Conservation (phyloP, 64 coral and sea anemone genomes). For the Astreopora myriophthalma region DNA sequence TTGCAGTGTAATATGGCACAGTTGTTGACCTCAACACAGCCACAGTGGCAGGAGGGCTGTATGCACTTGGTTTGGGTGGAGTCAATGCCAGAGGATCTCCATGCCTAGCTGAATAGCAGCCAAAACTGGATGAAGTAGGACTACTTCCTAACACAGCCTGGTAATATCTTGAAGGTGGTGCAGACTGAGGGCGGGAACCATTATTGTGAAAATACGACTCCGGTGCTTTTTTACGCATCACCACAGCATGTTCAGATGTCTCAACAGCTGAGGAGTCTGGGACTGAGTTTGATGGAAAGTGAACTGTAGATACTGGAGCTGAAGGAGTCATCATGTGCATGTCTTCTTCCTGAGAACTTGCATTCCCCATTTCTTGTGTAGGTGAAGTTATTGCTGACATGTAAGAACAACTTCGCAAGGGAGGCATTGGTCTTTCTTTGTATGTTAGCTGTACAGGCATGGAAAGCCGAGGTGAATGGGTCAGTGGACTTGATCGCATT, state of each 20-base stretch:
- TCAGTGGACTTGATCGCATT: neutral
- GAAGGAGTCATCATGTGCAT: neutral
- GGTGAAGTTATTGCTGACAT: slow-evolving; percentile 83
- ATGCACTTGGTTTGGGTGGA: neutral
- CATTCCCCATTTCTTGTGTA: neutral
- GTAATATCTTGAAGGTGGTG: slow-evolving; percentile 71
- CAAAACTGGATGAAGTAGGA: neutral
- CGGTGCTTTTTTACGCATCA: slow-evolving; percentile 19
- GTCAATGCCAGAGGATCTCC: slow-evolving; percentile 58
- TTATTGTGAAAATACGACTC: neutral
- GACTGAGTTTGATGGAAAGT: slow-evolving; percentile 57
- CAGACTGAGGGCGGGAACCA: slow-evolving; percentile 78
- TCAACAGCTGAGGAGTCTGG: slow-evolving; percentile 46
- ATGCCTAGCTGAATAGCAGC: slow-evolving; percentile 69
- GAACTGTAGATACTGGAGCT: neutral
- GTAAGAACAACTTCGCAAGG: slow-evolving; percentile 76
- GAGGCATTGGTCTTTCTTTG: slow-evolving; percentile 72
- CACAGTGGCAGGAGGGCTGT: slow-evolving; percentile 61
- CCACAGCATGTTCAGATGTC: neutral
- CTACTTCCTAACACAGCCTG: slow-evolving; percentile 1
- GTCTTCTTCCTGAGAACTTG: slow-evolving; percentile 45
- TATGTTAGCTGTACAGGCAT: slow-evolving; percentile 16
- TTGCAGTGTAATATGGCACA: slow-evolving; percentile 91
- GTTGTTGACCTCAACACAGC: slow-evolving; percentile 75
- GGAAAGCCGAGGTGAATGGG: slow-evolving; percentile 5